Evolutionary conservation across 2,113 vertebrate species (phyloP).

Genomic region (Procavia capensis): DNA sequence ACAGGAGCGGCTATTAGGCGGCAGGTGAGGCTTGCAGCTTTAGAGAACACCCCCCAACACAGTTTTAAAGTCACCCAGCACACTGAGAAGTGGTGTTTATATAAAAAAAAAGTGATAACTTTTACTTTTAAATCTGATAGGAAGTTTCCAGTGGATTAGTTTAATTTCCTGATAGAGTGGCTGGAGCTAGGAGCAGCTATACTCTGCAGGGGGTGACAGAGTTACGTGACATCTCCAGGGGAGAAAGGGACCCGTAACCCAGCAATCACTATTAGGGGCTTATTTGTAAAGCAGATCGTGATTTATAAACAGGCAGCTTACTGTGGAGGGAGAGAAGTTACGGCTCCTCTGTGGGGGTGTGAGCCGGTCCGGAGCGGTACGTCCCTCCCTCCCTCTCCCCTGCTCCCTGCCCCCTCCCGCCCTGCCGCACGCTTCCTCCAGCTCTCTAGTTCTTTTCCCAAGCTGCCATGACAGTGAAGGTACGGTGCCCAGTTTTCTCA

Average conservation of each 20-base stretch:
- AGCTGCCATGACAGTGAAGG: background rate
- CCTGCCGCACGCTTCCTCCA: too few species aligned
- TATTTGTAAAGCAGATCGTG: background rate
- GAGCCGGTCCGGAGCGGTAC: background rate
- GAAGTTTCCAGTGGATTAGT: slow-evolving; percentile 11
- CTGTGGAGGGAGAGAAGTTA: background rate
- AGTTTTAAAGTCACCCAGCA: background rate
- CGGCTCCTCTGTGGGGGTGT: fast-evolving
- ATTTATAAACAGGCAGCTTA: background rate
- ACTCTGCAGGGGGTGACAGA: background rate
- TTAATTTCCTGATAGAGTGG: background rate
- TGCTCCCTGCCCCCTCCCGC: fast-evolving
- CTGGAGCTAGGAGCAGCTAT: background rate
- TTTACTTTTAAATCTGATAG: slow-evolving; percentile 2
- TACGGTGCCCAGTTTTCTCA: background rate
- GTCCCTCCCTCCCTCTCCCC: background rate
- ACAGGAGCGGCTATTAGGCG: slow-evolving; percentile 69
- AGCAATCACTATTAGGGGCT: background rate
- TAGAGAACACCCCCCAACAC: background rate
- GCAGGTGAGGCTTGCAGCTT: background rate
- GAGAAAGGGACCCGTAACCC: background rate
- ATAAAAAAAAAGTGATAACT: background rate
- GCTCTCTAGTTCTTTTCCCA: background rate
- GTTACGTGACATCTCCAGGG: background rate
- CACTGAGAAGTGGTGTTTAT: background rate